Percentiles rank a stretch among this genome's conserved stretches.
Evolutionary conservation across 2,113 vertebrate genomes (phyloP).

Genomic region (Siniperca knerii): DNA sequence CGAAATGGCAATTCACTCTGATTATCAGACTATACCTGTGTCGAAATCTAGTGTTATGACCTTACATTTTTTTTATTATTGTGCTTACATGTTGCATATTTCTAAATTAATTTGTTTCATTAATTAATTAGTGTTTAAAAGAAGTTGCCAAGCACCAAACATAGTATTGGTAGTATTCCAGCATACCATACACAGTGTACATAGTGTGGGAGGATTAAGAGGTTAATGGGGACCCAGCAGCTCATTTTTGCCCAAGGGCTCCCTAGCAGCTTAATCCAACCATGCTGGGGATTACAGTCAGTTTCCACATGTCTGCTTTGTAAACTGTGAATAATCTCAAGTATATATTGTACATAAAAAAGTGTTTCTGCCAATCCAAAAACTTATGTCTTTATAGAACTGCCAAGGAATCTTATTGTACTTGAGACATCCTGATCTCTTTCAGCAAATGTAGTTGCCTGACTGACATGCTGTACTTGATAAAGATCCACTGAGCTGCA

Average conservation of each 20-base stretch:
- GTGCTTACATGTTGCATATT: neutral
- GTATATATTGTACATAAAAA: neutral
- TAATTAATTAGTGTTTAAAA: neutral
- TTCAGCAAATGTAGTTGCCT: neutral
- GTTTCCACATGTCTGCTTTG: neutral
- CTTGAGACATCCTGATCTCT: constrained; percentile 19
- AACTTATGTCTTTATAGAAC: neutral
- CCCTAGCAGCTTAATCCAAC: neutral
- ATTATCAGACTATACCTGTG: neutral
- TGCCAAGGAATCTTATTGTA: neutral
- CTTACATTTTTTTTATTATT: neutral
- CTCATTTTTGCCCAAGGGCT: neutral
- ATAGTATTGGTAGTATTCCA: neutral
- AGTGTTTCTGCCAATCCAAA: neutral
- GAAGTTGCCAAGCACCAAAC: neutral
- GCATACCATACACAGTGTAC: neutral
- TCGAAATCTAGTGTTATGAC: neutral
- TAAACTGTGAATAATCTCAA: neutral
- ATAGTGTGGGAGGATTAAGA: neutral
- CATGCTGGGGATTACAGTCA: neutral
- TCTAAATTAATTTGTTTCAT: neutral
- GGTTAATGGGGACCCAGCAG: neutral
- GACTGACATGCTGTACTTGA: constrained; percentile 26
- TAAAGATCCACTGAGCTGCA: constrained; percentile 79
- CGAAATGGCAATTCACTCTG: neutral